phyloP scores from a whole-genome alignment of 2,888 invertebrate species.

The Syrphus vitripennis region DNA sequence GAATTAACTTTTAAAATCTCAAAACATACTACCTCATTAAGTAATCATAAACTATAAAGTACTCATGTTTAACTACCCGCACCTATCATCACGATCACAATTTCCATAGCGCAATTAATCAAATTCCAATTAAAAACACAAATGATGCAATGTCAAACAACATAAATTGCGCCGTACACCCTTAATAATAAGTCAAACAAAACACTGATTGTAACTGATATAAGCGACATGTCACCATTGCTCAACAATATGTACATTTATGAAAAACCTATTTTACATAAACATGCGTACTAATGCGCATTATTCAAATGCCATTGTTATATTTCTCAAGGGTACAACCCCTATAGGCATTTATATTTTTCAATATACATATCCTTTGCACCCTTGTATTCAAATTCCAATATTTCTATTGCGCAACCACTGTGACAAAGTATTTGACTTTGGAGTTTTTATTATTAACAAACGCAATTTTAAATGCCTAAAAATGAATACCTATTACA shows the following conservation, averaged over 20 bases:
- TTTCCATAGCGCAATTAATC: conserved; percentile 57
- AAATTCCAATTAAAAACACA: conserved; percentile 62
- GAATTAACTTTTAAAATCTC: not conserved
- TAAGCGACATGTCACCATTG: conserved; percentile 13
- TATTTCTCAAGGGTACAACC: conserved; percentile 46
- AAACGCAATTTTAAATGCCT: conserved; percentile 51
- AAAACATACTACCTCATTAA: not conserved
- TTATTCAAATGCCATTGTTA: conserved; percentile 67
- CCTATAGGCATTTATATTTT: conserved; percentile 35
- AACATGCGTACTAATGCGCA: conserved; percentile 70
- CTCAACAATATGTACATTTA: not conserved
- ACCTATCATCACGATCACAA: conserved; percentile 33
- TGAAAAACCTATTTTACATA: conserved; percentile 64
- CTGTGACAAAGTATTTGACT: conserved; percentile 47
- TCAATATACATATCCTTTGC: conserved; percentile 53
- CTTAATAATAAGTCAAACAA: conserved; percentile 24
- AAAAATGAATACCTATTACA: conserved; percentile 49
- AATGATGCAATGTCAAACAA: conserved; percentile 28
- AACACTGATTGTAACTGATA: conserved; percentile 34
- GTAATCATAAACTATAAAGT: not conserved
- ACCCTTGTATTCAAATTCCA: conserved; percentile 53
- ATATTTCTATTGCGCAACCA: conserved; percentile 63
- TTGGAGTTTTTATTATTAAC: conserved; percentile 22
- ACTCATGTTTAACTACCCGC: conserved; percentile 27
- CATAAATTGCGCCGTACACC: conserved; percentile 36